These are phyloP conservation scores for Corapipo altera DNA, from an alignment of 2,113 vertebrate genomes.

Conservation along the genomic window DNA sequence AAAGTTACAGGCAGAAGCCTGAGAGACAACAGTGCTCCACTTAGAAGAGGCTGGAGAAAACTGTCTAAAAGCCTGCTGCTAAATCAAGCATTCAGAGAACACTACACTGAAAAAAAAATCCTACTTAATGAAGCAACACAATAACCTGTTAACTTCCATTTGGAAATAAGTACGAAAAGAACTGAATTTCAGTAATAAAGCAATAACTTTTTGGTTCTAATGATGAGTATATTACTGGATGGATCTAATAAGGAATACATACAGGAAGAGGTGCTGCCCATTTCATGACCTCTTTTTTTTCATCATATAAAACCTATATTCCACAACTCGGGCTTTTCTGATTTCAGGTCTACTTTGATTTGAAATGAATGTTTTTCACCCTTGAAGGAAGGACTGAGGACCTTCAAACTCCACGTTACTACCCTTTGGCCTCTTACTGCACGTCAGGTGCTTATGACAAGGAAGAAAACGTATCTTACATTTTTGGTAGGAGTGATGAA, in stretches of 20 bases:
- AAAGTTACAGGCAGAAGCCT: neutral
- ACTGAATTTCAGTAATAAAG: neutral
- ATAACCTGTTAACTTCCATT: neutral
- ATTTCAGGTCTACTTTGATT: neutral
- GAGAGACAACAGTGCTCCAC: neutral
- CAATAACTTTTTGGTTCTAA: neutral
- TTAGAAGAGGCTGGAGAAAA: neutral
- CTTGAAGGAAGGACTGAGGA: neutral
- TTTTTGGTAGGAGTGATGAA: neutral
- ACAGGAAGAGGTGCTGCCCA: neutral
- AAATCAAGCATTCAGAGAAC: neutral
- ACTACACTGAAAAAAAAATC: neutral
- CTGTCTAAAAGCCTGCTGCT: neutral
- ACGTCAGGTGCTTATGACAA: neutral
- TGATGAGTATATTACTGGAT: neutral
- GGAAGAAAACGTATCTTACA: neutral
- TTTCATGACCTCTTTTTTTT: neutral
- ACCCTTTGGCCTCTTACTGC: neutral
- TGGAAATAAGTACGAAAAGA: neutral
- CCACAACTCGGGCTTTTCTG: neutral
- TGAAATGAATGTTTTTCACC: neutral
- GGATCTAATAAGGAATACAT: neutral
- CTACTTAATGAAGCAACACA: neutral
- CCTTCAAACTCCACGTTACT: neutral
- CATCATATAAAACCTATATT: neutral